Base-by-base conservation (phyloP, 2,113 vertebrate genomes). In the Lophius piscatorius region DNA sequence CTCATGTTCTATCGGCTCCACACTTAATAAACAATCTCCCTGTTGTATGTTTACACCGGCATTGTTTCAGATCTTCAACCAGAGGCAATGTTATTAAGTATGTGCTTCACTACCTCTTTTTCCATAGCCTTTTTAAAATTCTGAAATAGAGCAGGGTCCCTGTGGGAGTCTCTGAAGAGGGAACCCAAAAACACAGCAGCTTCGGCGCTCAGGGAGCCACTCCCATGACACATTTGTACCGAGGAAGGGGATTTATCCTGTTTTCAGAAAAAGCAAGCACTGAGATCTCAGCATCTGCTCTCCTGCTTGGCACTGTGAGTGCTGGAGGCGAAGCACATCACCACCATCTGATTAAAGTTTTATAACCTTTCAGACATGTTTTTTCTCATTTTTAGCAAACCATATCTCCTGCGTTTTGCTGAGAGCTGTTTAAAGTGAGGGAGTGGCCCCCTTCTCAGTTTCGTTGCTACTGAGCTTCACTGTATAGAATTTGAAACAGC, bases 311-410 rank as follows among this genome's bases (percentile, higher is more conserved):
- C 68, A 71, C 66, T 63, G 58, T 56, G 74, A 88, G 80, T 63
- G 78, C 87, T 89, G 64, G 81, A 87, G 85, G 87, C 83, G 76
- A 82, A 56, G 80, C 74, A 76, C 84, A 88, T 86, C 84, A 85
- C 70, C 67, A 39, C 39, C 62, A 63, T 87, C 85, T 89, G 85
- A 89, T 91, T 88, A 90, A 90, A 88, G 84, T 88, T 91, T 90
- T 88, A 91, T 90, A 85, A 64, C 82, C 76, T 89, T 81, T 82
- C 80, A 88, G 87, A 87, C 74, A 63, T 80, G 71, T 85, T 84
- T 84, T 83, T 76, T 79, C 82, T 81, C 78, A 78, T 82, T 89
- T 86, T 85, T 67, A 52, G 72, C 67, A 76, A 81, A 81, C 71
- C 67, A 49, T 65, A 80, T 80, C 63, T 82, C 60, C 69, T 63